Base-by-base conservation (phyloP, 2,888 invertebrate genomes). In the Apomyelois bistriatella region DNA sequence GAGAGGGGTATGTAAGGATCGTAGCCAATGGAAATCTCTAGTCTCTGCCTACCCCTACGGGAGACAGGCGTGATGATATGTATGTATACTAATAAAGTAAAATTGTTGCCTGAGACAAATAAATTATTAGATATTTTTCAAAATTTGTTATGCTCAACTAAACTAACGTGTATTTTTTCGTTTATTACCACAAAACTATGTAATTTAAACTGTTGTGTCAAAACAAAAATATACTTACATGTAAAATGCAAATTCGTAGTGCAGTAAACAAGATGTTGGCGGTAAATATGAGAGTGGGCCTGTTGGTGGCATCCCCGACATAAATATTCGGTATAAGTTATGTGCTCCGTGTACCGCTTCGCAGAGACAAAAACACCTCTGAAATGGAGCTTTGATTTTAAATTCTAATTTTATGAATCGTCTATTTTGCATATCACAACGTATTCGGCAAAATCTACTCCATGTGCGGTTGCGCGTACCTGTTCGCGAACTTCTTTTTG, bases 331-430 rank as follows among this genome's bases (percentile, higher is more conserved):
- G 65, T 67, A 73, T 78, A 80, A 83, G 79, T 82, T 82, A 85
- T 82, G 78, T 75, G 71, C 78, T 68, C 72, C 60, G 66, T 73
- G 76, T 71, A 72, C 74, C 75, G 69, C 66, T 62, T 64, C 1
- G 69, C 66, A 28, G 74, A 72, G 72, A 79, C 81, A 85, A 85
- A 85, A 85, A 82, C 84, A 83, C 42, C 42, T 28, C 28, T 43
- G 42, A 43, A 43, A 74, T 74, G 71, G 79, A 76, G 82, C 74
- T 84, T 81, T 86, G 84, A 86, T 86, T 87, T 86, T 82, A 86
- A 86, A 86, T 86, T 87, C 84, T 82, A 86, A 86, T 87, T 86
- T 85, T 83, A 85, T 80, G 81, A 83, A 79, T 78, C 76, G 74
- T 74, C 72, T 76, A 65, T 72, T 86, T 86, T 83, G 81, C 80